Conservation (phyloP, 2,888 invertebrate genomes). For the Myopa tessellatipennis region DNA sequence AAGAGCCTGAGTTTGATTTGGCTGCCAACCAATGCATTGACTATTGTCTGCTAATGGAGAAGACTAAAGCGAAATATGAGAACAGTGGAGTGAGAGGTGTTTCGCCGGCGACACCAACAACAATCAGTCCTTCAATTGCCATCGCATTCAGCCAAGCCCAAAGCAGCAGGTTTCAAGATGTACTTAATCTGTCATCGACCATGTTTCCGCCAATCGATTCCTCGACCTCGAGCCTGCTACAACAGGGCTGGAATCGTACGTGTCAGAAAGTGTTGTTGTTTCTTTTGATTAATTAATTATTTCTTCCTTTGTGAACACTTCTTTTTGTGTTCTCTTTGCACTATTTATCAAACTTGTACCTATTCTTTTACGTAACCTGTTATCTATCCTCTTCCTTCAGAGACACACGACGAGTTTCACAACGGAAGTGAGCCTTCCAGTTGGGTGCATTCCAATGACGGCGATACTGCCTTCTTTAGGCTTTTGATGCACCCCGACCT, state of each 20-base stretch:
- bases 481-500: slow-evolving; percentile 81
- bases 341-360: background rate
- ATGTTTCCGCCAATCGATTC: slow-evolving; percentile 63
- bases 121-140: slow-evolving; percentile 51
- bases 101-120: slow-evolving; percentile 34
- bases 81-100: background rate
- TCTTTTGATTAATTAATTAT: background rate
- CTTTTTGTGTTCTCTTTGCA: background rate
- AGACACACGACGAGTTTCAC: slow-evolving; percentile 26
- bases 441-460: slow-evolving; percentile 65
- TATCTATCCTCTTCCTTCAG: slow-evolving; percentile 11
- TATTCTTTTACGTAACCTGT: no score
- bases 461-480: slow-evolving; percentile 72
- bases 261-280: slow-evolving; percentile 49
- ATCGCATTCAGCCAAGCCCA: slow-evolving; percentile 51
- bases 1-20: slow-evolving; percentile 78
- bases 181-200: slow-evolving; percentile 66
- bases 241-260: slow-evolving; percentile 65
- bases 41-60: slow-evolving; percentile 74
- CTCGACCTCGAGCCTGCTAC: slow-evolving; percentile 56
- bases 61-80: slow-evolving; percentile 46
- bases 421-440: slow-evolving; percentile 41
- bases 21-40: slow-evolving; percentile 79
- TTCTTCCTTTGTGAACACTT: background rate
- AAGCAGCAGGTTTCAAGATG: slow-evolving; percentile 63